phyloP scores from a whole-genome alignment of 2,797 vertebrate species.

The Lacerta bilineata region DNA sequence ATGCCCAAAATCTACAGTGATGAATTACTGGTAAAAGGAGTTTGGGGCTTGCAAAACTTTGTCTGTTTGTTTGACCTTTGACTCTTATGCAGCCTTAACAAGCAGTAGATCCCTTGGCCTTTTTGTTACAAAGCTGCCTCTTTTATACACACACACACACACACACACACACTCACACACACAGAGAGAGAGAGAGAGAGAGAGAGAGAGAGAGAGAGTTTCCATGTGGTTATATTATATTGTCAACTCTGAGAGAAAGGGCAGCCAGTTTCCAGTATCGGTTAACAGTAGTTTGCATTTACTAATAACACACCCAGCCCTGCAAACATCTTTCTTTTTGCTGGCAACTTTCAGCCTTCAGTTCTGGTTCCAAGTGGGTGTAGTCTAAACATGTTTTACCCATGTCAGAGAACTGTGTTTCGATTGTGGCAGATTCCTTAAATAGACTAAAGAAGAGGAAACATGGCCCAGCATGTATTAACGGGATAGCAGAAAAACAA shows the following conservation, averaged over 20 bases:
- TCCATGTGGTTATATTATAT: slow-evolving; percentile 15
- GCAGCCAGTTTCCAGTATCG: slow-evolving; percentile 3
- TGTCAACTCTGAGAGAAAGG: slow-evolving; percentile 13
- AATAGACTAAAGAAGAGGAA: slow-evolving; percentile 29
- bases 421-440: slow-evolving; percentile 37
- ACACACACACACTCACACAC: no score
- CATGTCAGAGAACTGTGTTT: slow-evolving; percentile 2
- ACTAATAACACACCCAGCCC: slow-evolving; percentile 33
- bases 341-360: slow-evolving; percentile 13
- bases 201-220: not conserved
- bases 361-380: slow-evolving; percentile 14
- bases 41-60: not conserved
- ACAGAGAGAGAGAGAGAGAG: no score
- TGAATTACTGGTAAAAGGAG: rapidly evolving
- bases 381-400: slow-evolving; percentile 36
- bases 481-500: not conserved
- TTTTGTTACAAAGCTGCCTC: not conserved
- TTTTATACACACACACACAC: not conserved
- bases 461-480: slow-evolving; percentile 10
- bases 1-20: not conserved
- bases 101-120: not conserved
- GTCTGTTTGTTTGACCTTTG: slow-evolving; percentile 24
- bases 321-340: slow-evolving; percentile 27
- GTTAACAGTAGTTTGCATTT: not conserved
- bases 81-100: slow-evolving; percentile 17